Base-by-base conservation (phyloP, 2,888 invertebrate species). In the Phortica okadai region DNA sequence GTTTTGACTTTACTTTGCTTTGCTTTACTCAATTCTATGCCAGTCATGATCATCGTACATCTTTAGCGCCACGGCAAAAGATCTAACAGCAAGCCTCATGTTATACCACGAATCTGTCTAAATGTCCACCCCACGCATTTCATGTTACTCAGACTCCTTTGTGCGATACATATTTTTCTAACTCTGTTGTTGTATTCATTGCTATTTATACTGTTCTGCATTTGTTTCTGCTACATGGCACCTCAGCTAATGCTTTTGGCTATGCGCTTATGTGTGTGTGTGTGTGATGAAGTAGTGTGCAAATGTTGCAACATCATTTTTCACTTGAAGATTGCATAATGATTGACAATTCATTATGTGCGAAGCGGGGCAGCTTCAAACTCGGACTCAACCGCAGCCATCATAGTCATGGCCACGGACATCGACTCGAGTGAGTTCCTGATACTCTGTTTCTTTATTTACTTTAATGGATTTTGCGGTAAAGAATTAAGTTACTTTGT, bases 311-410 rank as follows among this genome's bases (percentile, higher is more conserved):
- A 85, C 85, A 84, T 86, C 84, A 85, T 85, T 84, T 85, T 83
- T 87, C 80, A 85, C 82, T 86, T 80, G 79, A 85, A 87, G 84
- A 85, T 85, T 85, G 84, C 88, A 86, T 87, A 87, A 87, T 87
- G 85, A 87, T 87, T 85, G 85, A 84, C 85, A 87, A 85, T 87
- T 85, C 85, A 85, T 85, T 86, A 85, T 84, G 85, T 80, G 76
- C 75, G 73, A 73, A 78, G 73, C 62, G 62, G 74, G 54, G 56
- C 73, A 73, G 56, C 25, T 25, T 25, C 64, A 50, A 64, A 62
- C 54, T 33, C 21, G 76, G 59, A 64, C 33, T 62, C 74, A 42
- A 73, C 41, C 66, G 64, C 1, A 33, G 33, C 8, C 44, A 62
- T 78, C 75, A 42, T 25, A 25, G n/a, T 79, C 75, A 59, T 73